phyloP scores from a whole-genome alignment of 2,888 invertebrate genomes.

The Leucozona laternaria region DNA sequence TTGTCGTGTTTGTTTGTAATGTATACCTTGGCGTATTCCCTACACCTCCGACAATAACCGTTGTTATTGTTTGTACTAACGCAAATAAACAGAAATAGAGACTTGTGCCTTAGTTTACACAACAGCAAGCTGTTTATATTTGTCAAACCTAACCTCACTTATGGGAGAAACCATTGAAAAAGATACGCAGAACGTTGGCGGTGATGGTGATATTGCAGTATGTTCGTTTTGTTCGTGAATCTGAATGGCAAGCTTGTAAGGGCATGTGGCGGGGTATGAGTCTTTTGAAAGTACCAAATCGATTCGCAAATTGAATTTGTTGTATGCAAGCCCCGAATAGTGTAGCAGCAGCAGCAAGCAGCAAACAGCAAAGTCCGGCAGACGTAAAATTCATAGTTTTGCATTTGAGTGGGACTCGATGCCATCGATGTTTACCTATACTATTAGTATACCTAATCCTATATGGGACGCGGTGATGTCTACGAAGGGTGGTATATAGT shows the following conservation, averaged over 20 bases:
- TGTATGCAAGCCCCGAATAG: constrained; percentile 9
- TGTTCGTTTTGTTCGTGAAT: background rate
- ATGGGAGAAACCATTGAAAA: constrained; percentile 43
- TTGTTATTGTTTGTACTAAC: background rate
- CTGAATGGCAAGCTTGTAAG: background rate
- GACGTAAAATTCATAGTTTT: constrained; percentile 25
- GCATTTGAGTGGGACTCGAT: constrained; percentile 21
- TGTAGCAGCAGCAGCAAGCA: background rate
- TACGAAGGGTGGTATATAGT: background rate
- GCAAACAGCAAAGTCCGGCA: background rate
- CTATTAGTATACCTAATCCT: constrained; percentile 23
- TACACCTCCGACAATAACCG: background rate
- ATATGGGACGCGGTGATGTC: background rate
- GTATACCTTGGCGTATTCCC: background rate
- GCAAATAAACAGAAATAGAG: background rate
- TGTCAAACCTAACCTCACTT: constrained; percentile 61
- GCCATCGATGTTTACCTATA: constrained; percentile 16
- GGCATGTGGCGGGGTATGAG: background rate
- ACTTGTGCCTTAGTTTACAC: background rate
- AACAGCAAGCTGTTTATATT: constrained; percentile 34
- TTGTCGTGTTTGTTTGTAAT: background rate
- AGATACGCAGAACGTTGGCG: background rate
- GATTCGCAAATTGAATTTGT: constrained; percentile 57
- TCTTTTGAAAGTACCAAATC: constrained; percentile 10
- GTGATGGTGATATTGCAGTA: constrained; percentile 14